A percentile compares a stretch with the other conserved stretches of the same genome.
Conservation (phyloP, 1,140 invertebrate species). For the Phthorimaea operculella region DNA sequence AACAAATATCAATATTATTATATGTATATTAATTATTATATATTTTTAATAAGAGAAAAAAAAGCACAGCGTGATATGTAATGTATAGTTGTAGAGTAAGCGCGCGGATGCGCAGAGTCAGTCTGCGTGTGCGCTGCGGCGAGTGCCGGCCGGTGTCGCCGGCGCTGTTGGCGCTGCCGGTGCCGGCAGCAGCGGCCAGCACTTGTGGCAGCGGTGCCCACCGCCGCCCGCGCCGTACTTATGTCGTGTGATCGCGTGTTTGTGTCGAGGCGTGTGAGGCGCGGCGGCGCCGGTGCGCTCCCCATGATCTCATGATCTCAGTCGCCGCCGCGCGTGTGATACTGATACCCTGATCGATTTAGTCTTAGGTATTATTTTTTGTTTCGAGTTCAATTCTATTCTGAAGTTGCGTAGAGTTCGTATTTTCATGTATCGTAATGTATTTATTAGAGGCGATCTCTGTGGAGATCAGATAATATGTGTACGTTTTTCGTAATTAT, state of each 20-base stretch:
- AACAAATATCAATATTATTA: slow-evolving; percentile 67
- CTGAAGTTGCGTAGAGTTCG: slow-evolving; percentile 58
- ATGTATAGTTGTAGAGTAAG: slow-evolving; percentile 61
- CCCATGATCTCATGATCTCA: slow-evolving; percentile 56
- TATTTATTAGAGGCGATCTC: slow-evolving; percentile 62
- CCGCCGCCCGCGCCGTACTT: slow-evolving; percentile 37
- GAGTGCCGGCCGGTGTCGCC: slow-evolving; percentile 30
- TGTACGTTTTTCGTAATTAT: slow-evolving; percentile 61
- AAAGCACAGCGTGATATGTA: slow-evolving; percentile 67
- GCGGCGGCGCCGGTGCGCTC: slow-evolving; percentile 15
- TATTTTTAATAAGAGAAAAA: slow-evolving; percentile 65
- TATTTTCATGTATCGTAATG: slow-evolving; percentile 58
- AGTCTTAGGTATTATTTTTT: slow-evolving; percentile 62
- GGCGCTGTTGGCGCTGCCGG: slow-evolving; percentile 9
- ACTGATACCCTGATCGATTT: slow-evolving; percentile 48
- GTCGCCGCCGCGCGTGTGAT: slow-evolving; percentile 56
- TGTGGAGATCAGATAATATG: slow-evolving; percentile 42
- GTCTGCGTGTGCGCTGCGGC: slow-evolving; percentile 18
- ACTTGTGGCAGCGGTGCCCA: slow-evolving; percentile 27
- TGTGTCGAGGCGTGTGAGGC: slow-evolving; percentile 33
- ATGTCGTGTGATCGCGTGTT: slow-evolving; percentile 28
- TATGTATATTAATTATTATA: slow-evolving; percentile 64
- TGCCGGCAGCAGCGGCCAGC: too few species aligned
- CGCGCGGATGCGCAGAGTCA: slow-evolving; percentile 21
- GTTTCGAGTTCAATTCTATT: slow-evolving; percentile 64